Evolutionary conservation across 2,113 vertebrate genomes (phyloP).

Genomic region (Chaetorhynchus papuensis): DNA sequence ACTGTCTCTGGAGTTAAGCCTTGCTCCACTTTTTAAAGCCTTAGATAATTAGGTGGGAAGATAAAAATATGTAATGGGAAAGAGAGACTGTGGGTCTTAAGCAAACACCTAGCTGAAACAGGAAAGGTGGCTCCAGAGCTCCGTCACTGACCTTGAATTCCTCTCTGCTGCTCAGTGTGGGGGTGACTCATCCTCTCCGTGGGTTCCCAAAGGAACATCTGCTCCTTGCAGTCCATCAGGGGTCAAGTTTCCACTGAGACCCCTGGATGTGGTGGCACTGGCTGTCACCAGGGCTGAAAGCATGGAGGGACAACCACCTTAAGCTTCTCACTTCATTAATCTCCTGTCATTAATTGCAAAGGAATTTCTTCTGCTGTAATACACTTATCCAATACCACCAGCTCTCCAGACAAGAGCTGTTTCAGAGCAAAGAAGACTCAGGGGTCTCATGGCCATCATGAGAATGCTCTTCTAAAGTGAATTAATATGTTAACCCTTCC

Average conservation of each 20-base stretch:
- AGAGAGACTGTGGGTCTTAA: not conserved
- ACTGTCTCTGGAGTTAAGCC: not conserved
- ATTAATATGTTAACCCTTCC: not conserved
- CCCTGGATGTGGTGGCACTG: not conserved
- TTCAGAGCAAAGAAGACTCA: not conserved
- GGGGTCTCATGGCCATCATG: not conserved
- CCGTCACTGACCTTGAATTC: not conserved
- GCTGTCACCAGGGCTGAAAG: not conserved
- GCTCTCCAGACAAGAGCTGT: not conserved
- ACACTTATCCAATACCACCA: not conserved
- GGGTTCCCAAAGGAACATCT: not conserved
- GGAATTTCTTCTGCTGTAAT: not conserved
- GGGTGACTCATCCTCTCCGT: not conserved
- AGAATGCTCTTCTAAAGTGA: not conserved
- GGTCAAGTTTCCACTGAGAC: not conserved
- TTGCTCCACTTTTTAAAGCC: not conserved
- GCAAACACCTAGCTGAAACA: not conserved
- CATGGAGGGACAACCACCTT: not conserved
- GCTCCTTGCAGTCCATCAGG: not conserved
- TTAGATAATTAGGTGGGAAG: not conserved
- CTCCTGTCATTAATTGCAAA: not conserved
- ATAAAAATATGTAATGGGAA: not conserved
- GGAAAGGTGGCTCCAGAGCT: not conserved
- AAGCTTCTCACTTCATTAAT: not conserved
- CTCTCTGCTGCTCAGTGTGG: not conserved